phyloP scores from a whole-genome alignment of 2,797 vertebrate species.

The Cygnus olor region DNA sequence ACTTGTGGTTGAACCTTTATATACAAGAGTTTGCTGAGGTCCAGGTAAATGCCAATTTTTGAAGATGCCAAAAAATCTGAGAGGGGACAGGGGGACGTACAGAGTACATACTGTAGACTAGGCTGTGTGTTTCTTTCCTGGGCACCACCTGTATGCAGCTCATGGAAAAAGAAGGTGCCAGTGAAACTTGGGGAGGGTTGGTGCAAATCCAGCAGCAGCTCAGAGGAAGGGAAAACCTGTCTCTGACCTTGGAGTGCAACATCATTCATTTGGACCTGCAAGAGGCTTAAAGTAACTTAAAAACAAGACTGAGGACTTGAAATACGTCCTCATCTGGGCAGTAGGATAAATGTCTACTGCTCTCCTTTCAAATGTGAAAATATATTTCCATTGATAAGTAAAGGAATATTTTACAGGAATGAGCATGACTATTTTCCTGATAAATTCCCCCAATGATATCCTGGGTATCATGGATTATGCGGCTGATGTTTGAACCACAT shows the following conservation, averaged over 20 bases:
- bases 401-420: neutral
- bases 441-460: neutral
- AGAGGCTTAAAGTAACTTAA: neutral
- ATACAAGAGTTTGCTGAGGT: neutral
- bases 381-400: neutral
- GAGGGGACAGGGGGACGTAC: neutral
- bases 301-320: neutral
- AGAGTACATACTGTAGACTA: neutral
- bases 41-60: conserved; percentile 5
- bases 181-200: neutral
- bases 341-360: neutral
- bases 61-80: neutral
- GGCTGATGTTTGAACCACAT: neutral
- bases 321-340: neutral
- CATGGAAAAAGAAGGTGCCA: neutral
- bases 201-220: conserved; percentile 1
- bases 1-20: conserved; percentile 39
- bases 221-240: neutral
- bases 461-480: neutral
- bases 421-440: neutral
- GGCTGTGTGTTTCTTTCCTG: neutral
- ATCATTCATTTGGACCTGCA: neutral
- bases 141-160: neutral
- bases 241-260: neutral
- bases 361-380: neutral